Base-by-base conservation (phyloP, 2,797 vertebrate genomes). In the Pipistrellus pygmaeus region DNA sequence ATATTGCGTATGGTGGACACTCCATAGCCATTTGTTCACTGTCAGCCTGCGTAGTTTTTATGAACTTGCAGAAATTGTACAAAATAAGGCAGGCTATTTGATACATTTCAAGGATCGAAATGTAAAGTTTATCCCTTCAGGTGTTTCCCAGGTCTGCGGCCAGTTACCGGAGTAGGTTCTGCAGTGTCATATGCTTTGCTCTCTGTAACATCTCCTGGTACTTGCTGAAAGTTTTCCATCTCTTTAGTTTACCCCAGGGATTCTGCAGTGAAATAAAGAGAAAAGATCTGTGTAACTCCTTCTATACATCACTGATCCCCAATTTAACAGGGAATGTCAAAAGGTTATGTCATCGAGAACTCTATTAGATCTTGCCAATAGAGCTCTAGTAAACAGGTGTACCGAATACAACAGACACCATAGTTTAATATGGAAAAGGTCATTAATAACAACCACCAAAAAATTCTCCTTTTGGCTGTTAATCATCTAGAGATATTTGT, bases 251-350 rank as follows among this genome's bases (percentile, higher is more conserved):
- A 55, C 60, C 25, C 48, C 30, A 72, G 66, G 80, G 55, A 68
- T 62, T 82, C 38, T 46, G 32, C 2, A 91, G 48, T 81, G 69
- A 96, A 83, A 85, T 83, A 21, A 75, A 68, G 44, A 92, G 88
- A 78, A 85, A 76, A 93, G 38, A 87, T 44, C 76, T 48, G 18
- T 23, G 1, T n/a, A 88, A 38, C 11, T 8, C 30, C 15, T 73
- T 73, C 15, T 32, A 23, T 48, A 83, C 12, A 55, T 80, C 23
- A 64, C 17, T 3, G 35, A 41, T 15, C 23, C 38, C 72, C 35
- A 75, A 20, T 77, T 93, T 15, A 10, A 38, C 14, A 64, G 32
- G 38, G 32, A 32, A 1, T 46, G 11, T 87, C 81, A 51, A 75
- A 88, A 89, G 3, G 46, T 5, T 27, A 60, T 60, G 23, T 12